phyloP scores from a whole-genome alignment of 1,140 invertebrate species.

The Drosophila sp. region DNA sequence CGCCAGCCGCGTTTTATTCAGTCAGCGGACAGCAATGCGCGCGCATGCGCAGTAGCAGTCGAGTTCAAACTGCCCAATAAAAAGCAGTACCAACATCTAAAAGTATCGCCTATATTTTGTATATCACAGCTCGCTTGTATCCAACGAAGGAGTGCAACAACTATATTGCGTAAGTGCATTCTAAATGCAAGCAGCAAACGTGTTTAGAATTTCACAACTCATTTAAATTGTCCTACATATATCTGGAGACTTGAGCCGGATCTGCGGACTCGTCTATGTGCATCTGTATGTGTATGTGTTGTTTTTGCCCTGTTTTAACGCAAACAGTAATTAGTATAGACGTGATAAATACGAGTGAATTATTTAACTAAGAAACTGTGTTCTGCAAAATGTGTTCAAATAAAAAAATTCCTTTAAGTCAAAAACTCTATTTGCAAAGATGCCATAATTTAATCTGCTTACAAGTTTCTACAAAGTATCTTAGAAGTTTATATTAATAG shows the following conservation, averaged over 20 bases:
- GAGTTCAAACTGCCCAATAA: conserved; percentile 5
- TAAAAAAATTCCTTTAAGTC: too few relatives aligned
- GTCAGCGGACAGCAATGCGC: conserved; percentile 67
- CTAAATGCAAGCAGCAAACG: conserved; percentile 51
- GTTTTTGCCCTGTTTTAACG: background rate
- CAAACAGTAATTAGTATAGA: background rate
- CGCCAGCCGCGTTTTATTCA: conserved; percentile 64
- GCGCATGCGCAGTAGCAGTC: conserved; percentile 64
- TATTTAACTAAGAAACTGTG: background rate
- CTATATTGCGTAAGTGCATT: conserved; percentile 71
- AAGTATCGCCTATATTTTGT: background rate
- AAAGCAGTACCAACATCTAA: conserved; percentile 4
- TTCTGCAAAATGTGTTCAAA: background rate
- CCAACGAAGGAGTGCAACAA: conserved; percentile 28
- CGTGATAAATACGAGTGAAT: background rate
- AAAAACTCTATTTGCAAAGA: background rate
- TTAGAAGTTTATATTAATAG: too few relatives aligned
- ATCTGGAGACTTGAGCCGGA: background rate
- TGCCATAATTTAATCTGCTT: too few relatives aligned
- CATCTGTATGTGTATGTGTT: conserved; percentile 15
- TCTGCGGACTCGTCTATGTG: conserved; percentile 7
- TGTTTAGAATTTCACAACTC: conserved; percentile 73
- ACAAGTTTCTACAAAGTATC: too few relatives aligned
- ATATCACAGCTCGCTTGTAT: background rate
- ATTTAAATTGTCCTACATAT: background rate